Percentiles rank a stretch among this genome's conserved stretches.
Evolutionary conservation across 2,113 vertebrate genomes (phyloP).

Genomic region (Fulica atra): DNA sequence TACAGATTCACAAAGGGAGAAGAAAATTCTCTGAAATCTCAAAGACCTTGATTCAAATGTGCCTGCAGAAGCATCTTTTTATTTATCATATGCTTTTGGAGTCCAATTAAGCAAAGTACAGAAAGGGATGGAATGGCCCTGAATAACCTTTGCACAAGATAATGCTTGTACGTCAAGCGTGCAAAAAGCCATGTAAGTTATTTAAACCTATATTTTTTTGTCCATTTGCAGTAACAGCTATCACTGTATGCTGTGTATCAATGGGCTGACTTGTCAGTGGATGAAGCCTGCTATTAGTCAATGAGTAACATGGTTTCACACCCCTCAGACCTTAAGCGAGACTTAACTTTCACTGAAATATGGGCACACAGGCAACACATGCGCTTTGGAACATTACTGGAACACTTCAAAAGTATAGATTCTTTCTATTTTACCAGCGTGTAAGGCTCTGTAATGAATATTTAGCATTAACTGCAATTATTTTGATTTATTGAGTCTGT

Average conservation of each 20-base stretch:
- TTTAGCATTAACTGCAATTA: not conserved
- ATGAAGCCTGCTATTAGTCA: slow-evolving; percentile 41
- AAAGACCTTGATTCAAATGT: not conserved
- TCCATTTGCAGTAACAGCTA: slow-evolving; percentile 20
- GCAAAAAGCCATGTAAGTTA: not conserved
- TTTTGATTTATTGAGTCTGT: not conserved
- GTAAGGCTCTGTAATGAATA: not conserved
- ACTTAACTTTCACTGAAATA: not conserved
- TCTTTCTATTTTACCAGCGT: not conserved
- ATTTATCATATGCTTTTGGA: not conserved
- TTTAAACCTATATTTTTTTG: slow-evolving; percentile 50
- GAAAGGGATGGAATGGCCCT: not conserved
- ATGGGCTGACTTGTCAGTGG: slow-evolving; percentile 3
- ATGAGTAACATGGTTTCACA: not conserved
- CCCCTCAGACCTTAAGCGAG: not conserved
- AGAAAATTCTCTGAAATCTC: not conserved
- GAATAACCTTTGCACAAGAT: slow-evolving; percentile 20
- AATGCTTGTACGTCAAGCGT: not conserved
- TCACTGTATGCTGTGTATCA: not conserved
- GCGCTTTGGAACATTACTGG: not conserved
- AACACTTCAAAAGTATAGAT: not conserved
- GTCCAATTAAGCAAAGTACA: slow-evolving; percentile 33
- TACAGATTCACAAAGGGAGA: not conserved
- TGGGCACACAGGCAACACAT: not conserved
- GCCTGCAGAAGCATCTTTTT: not conserved